Evolutionary conservation across 2,113 vertebrate species (phyloP).

Genomic region (Dipodomys ordii): DNA sequence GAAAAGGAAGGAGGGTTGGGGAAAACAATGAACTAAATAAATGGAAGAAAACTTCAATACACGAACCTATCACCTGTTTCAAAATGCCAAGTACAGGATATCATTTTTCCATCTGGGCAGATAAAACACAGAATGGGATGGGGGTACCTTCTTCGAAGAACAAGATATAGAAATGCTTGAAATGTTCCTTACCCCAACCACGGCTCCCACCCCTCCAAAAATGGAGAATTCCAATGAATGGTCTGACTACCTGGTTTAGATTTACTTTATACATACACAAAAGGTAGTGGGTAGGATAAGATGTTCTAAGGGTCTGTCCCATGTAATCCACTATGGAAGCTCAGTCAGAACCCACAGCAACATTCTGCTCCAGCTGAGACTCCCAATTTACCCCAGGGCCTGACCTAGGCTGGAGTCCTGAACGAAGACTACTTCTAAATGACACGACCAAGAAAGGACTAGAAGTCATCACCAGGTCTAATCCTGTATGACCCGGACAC

Average conservation of each 20-base stretch:
- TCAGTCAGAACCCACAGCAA: background rate
- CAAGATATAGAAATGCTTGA: background rate
- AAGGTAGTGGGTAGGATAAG: background rate
- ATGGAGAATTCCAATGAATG: background rate
- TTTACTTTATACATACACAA: background rate
- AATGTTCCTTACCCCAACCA: background rate
- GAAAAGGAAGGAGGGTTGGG: background rate
- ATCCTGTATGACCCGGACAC: background rate
- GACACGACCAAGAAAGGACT: background rate
- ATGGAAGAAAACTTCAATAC: background rate
- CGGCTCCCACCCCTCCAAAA: background rate
- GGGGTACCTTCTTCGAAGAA: background rate
- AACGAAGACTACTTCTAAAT: background rate
- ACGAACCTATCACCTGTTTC: background rate
- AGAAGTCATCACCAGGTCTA: background rate
- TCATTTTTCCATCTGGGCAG: background rate
- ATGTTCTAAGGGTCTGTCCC: background rate
- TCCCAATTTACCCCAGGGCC: background rate
- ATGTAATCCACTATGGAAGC: accelerated
- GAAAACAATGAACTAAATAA: background rate
- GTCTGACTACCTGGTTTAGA: background rate
- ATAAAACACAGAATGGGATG: background rate
- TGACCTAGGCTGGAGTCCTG: background rate
- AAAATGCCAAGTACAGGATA: background rate
- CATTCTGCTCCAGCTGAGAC: background rate